Percentiles rank a stretch among this genome's conserved stretches.
phyloP scores from a whole-genome alignment of 2,888 invertebrate species.

The Lycocerus yunnanus region DNA sequence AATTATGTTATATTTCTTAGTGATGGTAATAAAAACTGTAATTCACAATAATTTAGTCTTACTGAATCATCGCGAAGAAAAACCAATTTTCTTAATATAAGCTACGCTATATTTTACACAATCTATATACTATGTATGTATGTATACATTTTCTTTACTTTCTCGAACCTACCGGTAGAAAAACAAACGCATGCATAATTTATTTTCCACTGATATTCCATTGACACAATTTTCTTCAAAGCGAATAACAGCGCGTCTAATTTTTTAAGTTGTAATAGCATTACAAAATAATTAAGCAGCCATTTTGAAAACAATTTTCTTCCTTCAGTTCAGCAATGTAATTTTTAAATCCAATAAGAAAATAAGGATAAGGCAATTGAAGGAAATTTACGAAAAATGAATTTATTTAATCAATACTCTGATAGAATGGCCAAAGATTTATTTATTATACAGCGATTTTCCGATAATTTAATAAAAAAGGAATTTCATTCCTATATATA shows the following conservation, averaged over 20 bases:
- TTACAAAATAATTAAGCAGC: not conserved
- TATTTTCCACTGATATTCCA: not conserved
- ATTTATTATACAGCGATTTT: not conserved
- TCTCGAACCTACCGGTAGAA: not conserved
- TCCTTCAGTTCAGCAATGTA: not conserved
- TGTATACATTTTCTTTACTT: not conserved
- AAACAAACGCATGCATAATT: conserved; percentile 4
- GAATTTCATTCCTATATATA: not conserved
- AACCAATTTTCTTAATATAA: not conserved
- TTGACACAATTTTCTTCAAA: not conserved
- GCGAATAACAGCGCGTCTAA: not conserved
- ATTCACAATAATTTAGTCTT: not conserved
- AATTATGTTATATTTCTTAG: conserved; percentile 24
- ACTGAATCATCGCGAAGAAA: not conserved
- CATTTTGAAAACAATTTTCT: not conserved
- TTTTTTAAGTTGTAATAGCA: not conserved
- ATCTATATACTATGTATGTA: not conserved
- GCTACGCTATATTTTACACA: not conserved
- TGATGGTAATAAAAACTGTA: conserved; percentile 24
- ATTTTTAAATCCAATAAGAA: not conserved
- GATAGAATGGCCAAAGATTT: not conserved
- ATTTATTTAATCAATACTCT: not conserved
- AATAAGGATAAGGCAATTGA: not conserved
- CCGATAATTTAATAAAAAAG: not conserved
- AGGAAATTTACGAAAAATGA: not conserved